Conservation (phyloP, 2,113 vertebrate genomes). For the Merops nubicus region DNA sequence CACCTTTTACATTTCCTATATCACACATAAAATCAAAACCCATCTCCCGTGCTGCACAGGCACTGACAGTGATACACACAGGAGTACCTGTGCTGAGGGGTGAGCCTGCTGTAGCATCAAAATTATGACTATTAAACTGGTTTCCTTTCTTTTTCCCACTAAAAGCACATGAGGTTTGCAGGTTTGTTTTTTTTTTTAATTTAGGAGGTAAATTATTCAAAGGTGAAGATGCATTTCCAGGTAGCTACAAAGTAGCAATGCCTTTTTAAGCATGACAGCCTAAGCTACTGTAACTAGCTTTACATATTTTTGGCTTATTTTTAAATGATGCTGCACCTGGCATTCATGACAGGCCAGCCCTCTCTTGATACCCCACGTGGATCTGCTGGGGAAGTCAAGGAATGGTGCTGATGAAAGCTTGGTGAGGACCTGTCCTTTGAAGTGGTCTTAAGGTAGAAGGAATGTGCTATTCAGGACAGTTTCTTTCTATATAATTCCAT, state of each 20-base stretch:
- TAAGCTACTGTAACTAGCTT: background rate
- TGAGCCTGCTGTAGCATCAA: background rate
- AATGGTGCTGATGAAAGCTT: background rate
- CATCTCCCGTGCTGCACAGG: accelerated
- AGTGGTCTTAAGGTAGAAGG: background rate
- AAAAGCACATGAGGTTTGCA: background rate
- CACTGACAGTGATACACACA: background rate
- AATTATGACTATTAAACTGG: background rate
- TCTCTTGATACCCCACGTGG: too few relatives aligned
- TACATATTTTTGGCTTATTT: background rate
- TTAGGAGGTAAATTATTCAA: background rate
- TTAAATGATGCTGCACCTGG: background rate
- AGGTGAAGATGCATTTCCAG: background rate
- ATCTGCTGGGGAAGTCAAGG: background rate
- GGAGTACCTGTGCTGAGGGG: background rate
- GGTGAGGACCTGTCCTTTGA: background rate
- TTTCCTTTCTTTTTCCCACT: background rate
- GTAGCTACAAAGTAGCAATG: background rate
- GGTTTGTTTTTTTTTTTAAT: background rate
- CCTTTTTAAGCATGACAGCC: background rate
- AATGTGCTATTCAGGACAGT: background rate
- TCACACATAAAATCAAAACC: background rate
- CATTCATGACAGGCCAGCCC: too few relatives aligned
- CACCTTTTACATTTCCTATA: too few relatives aligned
- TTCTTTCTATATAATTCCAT: background rate